Evolutionary conservation across 2,888 invertebrate genomes (phyloP), one percentile per base, ranked within the genome.

Genomic region (Andrena marginata): DNA sequence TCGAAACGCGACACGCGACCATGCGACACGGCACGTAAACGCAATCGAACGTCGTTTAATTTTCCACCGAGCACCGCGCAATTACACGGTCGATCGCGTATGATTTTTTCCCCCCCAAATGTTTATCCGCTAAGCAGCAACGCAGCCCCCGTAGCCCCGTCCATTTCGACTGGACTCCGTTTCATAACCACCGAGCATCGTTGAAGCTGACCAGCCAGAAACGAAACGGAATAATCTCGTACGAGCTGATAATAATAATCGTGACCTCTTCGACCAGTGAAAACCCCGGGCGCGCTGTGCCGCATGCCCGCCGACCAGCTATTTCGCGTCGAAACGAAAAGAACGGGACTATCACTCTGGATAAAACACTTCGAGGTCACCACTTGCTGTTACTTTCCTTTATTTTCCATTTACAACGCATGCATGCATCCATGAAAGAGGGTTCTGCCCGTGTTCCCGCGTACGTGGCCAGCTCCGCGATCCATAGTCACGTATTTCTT

Each of bases 181-280:
- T 54, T 49, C 33, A 26, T 63, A 48, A 62, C 42, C 13, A 49
- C 59, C 16, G 7, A n/a, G 51, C 35, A 20, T 49, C 23, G 10
- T 56, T 13, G 49, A 20, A 2, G 31, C 51, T 20, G 29, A n/a
- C 16, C 8, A 42, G 51, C 16, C 42, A 8, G 68, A 76, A 76
- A 70, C 26, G 42, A 69, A 74, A 72, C 59, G 68, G 31, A 49
- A 59, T 72, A 82, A 82, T 68, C 75, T 82, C 59, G 76, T 6
- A 23, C 42, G 33, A 35, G 54, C 59, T 73, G 82, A 82, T 82
- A 82, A 82, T 65, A 49, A 56, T 73, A 77, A 82, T 80, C 74
- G 64, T 73, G 82, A 82, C 83, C 82, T 71, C 64, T 72, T 60
- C 59, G 49, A 1, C 23, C 54, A 29, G 65, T 69, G 64, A 42